Evolutionary conservation across 2,113 vertebrate species (phyloP).

Genomic region (Hippocampus guttulatus): DNA sequence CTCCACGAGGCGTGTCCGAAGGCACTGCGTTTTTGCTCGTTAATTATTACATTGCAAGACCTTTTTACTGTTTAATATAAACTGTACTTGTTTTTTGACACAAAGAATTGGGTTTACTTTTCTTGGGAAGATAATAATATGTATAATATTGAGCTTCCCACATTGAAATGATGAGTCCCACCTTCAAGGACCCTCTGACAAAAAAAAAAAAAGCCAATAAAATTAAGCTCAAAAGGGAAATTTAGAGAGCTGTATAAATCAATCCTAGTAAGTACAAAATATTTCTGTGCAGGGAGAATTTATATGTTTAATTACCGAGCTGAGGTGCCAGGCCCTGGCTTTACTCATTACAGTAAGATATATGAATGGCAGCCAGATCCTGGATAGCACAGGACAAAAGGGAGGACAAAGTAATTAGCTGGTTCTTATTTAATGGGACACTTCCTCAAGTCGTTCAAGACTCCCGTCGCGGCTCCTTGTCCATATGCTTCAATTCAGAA

Average conservation of each 20-base stretch:
- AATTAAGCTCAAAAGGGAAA: slow-evolving; percentile 73
- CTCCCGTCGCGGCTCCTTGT: slow-evolving; percentile 50
- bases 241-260: slow-evolving; percentile 74
- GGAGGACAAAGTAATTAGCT: slow-evolving; percentile 77
- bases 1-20: no score
- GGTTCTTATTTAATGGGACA: slow-evolving; percentile 74
- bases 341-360: slow-evolving; percentile 78
- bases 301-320: slow-evolving; percentile 79
- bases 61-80: no score
- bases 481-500: slow-evolving; percentile 68
- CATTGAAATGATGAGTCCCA: slow-evolving; percentile 56
- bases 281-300: slow-evolving; percentile 75
- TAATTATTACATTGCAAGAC: no score
- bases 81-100: no score
- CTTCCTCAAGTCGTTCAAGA: slow-evolving; percentile 57
- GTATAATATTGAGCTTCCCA: slow-evolving; percentile 37
- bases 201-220: slow-evolving; percentile 41
- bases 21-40: no score
- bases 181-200: slow-evolving; percentile 37
- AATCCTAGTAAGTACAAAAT: slow-evolving; percentile 69
- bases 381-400: slow-evolving; percentile 70
- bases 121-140: not conserved
- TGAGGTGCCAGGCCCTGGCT: slow-evolving; percentile 72
- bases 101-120: not conserved
- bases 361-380: slow-evolving; percentile 66